Evolutionary conservation across 1,140 invertebrate species (phyloP).

Genomic region (Brachionus rotundiformis): DNA sequence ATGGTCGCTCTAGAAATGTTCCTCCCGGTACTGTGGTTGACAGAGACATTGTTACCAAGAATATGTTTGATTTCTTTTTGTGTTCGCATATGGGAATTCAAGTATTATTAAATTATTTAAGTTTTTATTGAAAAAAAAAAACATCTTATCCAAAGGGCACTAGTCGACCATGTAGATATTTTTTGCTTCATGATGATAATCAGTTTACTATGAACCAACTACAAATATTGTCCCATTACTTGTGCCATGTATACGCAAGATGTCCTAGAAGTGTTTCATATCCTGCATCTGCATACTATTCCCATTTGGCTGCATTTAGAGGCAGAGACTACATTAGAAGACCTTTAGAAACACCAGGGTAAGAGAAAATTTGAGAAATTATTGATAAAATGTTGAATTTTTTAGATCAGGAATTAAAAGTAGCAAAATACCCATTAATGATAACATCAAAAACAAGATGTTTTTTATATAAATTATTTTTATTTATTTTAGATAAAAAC

Average conservation of each 20-base stretch:
- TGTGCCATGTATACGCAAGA: conserved; percentile 84
- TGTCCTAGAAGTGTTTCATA: conserved; percentile 85
- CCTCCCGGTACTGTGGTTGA: conserved; percentile 98
- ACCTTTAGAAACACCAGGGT: neutral
- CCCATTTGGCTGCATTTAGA: conserved; percentile 83
- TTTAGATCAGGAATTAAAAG: neutral
- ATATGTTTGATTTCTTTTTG: conserved; percentile 98
- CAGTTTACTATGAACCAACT: conserved; percentile 30
- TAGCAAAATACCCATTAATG: neutral
- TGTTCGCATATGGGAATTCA: conserved; percentile 99
- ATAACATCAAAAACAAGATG: neutral
- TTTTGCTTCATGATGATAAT: conserved; percentile 48
- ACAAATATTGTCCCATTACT: conserved; percentile 72
- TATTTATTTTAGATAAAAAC: no score
- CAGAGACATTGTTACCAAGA: conserved; percentile 97
- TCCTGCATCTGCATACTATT: conserved; percentile 89
- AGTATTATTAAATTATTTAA: conserved; percentile 66
- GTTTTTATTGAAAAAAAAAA: neutral
- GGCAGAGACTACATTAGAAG: conserved; percentile 60
- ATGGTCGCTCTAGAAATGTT: conserved; percentile 96
- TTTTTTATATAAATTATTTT: no score
- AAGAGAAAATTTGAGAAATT: neutral
- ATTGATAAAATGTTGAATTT: no score
- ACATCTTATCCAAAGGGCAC: neutral
- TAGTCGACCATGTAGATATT: conserved; percentile 49